These are phyloP conservation scores for Lasioglossum vierecki DNA, from an alignment of 2,888 invertebrate species.

Conservation along the genomic window DNA sequence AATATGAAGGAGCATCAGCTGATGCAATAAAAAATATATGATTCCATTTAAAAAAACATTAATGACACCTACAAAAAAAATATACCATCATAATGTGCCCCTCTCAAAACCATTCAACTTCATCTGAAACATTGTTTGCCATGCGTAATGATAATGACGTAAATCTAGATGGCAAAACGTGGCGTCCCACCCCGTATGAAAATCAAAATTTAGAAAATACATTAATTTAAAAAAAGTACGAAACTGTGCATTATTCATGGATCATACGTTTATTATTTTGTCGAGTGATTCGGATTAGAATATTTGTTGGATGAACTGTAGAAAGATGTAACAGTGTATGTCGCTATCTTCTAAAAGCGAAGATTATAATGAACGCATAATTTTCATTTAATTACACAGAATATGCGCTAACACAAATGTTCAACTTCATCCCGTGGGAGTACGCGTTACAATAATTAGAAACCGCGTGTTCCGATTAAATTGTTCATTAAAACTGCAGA, in stretches of 20 bases:
- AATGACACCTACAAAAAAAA: too few relatives aligned
- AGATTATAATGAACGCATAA: neutral
- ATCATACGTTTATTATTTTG: neutral
- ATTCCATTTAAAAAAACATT: too few relatives aligned
- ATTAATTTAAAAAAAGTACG: neutral
- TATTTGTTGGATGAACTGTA: neutral
- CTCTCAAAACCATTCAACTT: too few relatives aligned
- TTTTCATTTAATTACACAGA: neutral
- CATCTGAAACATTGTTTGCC: too few relatives aligned
- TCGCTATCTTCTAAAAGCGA: neutral
- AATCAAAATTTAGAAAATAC: neutral
- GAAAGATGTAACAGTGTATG: neutral
- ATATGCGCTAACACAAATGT: neutral
- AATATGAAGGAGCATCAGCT: too few relatives aligned
- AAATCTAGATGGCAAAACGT: too few relatives aligned
- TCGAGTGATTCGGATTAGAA: neutral
- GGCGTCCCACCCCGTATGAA: too few relatives aligned
- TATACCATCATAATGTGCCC: too few relatives aligned
- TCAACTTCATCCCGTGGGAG: neutral
- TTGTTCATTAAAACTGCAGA: neutral
- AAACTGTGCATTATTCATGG: neutral
- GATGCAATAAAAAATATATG: too few relatives aligned
- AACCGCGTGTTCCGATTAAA: neutral
- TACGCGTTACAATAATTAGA: neutral
- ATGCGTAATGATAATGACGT: too few relatives aligned